These are phyloP conservation scores for Stratiomys singularior DNA, from an alignment of 2,888 invertebrate genomes.

Conservation along the genomic window DNA sequence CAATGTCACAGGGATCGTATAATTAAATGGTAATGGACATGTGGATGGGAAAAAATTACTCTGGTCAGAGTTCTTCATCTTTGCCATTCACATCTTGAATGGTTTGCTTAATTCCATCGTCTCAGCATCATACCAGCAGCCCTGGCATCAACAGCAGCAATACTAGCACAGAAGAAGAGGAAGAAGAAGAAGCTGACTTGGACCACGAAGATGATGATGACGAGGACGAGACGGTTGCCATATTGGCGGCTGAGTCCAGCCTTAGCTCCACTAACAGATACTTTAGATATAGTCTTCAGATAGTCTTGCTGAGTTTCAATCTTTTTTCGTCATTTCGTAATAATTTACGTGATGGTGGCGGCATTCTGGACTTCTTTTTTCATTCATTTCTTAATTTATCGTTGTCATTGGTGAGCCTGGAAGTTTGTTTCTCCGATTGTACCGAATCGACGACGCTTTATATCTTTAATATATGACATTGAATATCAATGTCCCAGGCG, in stretches of 20 bases:
- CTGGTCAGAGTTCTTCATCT: constrained; percentile 37
- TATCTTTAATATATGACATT: constrained; percentile 41
- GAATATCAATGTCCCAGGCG: constrained; percentile 25
- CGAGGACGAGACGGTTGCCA: constrained; percentile 15
- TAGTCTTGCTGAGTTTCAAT: constrained; percentile 40
- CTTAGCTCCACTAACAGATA: constrained; percentile 18
- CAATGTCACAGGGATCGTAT: constrained; percentile 50
- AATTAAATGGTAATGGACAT: constrained; percentile 53
- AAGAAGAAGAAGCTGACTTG: not conserved
- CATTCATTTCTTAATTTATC: constrained; percentile 38
- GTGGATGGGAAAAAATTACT: constrained; percentile 50
- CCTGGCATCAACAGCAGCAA: too few species aligned
- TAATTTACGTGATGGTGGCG: constrained; percentile 42
- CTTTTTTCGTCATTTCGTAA: constrained; percentile 38
- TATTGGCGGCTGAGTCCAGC: constrained; percentile 20
- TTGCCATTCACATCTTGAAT: constrained; percentile 35
- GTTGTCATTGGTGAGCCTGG: constrained; percentile 38
- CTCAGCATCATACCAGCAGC: constrained; percentile 19
- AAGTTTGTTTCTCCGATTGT: constrained; percentile 42
- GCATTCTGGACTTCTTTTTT: constrained; percentile 39
- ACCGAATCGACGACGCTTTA: constrained; percentile 23
- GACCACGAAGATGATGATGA: constrained; percentile 20
- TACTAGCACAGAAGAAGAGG: too few species aligned
- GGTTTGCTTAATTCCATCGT: constrained; percentile 24
- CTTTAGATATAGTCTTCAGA: constrained; percentile 21